Evolutionary conservation across 2,888 invertebrate species (phyloP), one percentile per base, ranked within the genome.

Genomic region (Pecten maximus): DNA sequence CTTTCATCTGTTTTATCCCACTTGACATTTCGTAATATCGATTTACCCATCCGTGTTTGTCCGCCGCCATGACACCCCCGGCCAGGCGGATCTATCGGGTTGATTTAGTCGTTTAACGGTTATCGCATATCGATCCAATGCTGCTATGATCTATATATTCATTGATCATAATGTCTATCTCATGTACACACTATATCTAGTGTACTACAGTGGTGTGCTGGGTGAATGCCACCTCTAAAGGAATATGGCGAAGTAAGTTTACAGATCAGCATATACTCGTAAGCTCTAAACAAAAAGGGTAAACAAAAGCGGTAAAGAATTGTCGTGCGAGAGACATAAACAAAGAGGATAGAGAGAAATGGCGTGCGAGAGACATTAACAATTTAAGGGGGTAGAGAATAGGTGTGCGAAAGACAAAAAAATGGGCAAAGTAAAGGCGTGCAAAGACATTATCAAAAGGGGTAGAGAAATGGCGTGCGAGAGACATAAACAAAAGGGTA

Each of bases 21-120:
- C 74, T 74, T 74, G 74, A 74, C 35, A 74, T 74, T 74, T 74
- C 74, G 74, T 74, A 74, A 28, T 74, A 74, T 74, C 28, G 74
- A 74, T 74, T 74, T 74, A 74, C 74, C 74, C 74, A 74, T 74
- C 74, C 74, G 74, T 74, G 74, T 74, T 74, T 74, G 74, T 74
- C 74, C 74, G 74, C 74, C 74, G 74, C 74, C 74, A 74, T 74
- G 74, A 74, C 74, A 74, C 74, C 74, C 74, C 35, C 74, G 74
- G 74, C 23, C 28, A 23, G 35, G 74, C 74, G 74, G 35, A 35
- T 74, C 74, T 74, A 74, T 74, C 74, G 74, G 12, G 74, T 74
- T 74, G 74, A 74, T 74, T 74, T 74, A 74, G 74, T 74, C 74
- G 74, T 74, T 74, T 74, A 74, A 74, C 74, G 28, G 74, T 35